These are phyloP conservation scores for Cyclopterus lumpus DNA, from an alignment of 2,797 vertebrate genomes.

Conservation along the genomic window DNA sequence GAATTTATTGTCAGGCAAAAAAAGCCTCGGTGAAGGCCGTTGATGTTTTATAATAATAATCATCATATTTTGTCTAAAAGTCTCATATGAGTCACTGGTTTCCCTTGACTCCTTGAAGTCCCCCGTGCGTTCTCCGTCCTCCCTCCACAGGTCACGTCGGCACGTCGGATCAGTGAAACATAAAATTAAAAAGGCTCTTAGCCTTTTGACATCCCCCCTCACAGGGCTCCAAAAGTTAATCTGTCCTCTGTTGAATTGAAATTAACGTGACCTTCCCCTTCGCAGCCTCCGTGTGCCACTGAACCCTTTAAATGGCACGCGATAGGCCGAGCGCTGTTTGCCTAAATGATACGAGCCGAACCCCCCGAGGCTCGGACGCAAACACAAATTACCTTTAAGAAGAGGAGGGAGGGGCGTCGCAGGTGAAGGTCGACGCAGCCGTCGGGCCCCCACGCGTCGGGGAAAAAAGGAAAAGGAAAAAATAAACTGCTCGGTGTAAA, in stretches of 20 bases:
- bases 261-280: conserved; percentile 70
- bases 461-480: background rate
- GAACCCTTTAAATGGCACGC: conserved; percentile 57
- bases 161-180: conserved; percentile 59
- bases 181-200: conserved; percentile 73
- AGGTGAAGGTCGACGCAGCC: conserved; percentile 65
- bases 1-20: background rate
- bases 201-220: conserved; percentile 61
- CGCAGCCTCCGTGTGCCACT: conserved; percentile 22
- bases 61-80: background rate
- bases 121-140: conserved; percentile 22
- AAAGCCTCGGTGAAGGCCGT: background rate
- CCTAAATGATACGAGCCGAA: conserved; percentile 55
- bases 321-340: conserved; percentile 40
- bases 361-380: conserved; percentile 28
- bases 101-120: background rate
- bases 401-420: background rate
- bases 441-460: background rate
- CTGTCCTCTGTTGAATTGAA: conserved; percentile 67
- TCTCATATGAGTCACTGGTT: conserved; percentile 6
- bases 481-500: conserved; percentile 56
- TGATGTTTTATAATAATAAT: background rate
- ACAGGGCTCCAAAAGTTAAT: conserved; percentile 68
- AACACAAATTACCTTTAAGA: conserved; percentile 61
- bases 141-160: conserved; percentile 58